Evolutionary conservation across 2,797 vertebrate species (phyloP).

Genomic region (Salmo trutta): DNA sequence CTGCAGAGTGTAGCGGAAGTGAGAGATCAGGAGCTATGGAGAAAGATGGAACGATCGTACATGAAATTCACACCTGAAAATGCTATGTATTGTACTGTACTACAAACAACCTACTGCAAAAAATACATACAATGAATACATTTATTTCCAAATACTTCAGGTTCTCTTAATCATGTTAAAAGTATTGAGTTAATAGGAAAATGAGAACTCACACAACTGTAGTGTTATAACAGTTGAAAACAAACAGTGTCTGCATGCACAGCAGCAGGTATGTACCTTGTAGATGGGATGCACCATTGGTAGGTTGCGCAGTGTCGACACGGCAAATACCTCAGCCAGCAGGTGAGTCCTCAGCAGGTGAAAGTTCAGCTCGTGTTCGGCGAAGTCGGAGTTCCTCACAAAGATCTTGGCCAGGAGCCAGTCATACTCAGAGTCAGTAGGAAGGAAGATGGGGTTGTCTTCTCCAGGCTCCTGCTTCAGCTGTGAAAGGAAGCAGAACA

Average conservation of each 20-base stretch:
- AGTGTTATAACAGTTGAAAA: too few species aligned
- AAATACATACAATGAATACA: neutral
- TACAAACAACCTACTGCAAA: neutral
- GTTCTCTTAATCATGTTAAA: neutral
- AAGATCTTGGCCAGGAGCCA: conserved; percentile 67
- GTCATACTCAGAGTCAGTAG: conserved; percentile 59
- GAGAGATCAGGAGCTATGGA: conserved; percentile 17
- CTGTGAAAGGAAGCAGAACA: conserved; percentile 27
- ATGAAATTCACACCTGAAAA: neutral
- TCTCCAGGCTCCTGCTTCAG: conserved; percentile 66
- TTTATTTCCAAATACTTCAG: neutral
- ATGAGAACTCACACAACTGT: neutral
- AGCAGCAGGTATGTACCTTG: conserved; percentile 52
- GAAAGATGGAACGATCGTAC: conserved; percentile 4
- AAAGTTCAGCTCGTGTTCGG: conserved; percentile 49
- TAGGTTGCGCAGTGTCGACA: conserved; percentile 73
- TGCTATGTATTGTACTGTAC: neutral
- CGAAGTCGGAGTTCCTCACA: conserved; percentile 63
- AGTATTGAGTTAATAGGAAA: neutral
- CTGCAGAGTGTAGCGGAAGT: conserved; percentile 65
- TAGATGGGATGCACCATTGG: conserved; percentile 69
- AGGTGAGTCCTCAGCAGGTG: conserved; percentile 65
- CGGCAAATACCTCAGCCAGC: conserved; percentile 62
- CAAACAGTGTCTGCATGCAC: neutral
- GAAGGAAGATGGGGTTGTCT: conserved; percentile 65